Conservation (phyloP, 2,113 vertebrate species). For the Promerops cafer region DNA sequence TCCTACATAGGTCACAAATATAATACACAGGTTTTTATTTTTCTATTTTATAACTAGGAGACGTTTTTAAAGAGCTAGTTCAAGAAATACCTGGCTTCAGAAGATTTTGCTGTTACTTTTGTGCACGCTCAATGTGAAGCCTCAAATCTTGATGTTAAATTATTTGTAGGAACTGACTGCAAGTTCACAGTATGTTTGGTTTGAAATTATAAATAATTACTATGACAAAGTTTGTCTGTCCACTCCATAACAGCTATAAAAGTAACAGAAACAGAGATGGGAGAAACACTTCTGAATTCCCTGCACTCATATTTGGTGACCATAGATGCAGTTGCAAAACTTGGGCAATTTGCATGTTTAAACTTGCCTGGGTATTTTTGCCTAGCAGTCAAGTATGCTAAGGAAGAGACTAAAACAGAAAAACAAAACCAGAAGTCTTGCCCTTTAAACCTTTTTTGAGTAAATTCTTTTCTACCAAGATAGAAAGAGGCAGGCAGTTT, state of each 20-base stretch:
- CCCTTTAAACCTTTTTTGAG: not conserved
- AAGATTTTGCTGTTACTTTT: not conserved
- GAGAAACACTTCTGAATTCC: not conserved
- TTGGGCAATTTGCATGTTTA: not conserved
- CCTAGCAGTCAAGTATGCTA: not conserved
- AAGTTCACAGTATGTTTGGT: not conserved
- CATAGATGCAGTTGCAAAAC: not conserved
- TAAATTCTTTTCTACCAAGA: not conserved
- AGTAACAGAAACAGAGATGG: not conserved
- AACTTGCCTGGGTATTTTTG: not conserved
- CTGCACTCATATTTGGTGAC: not conserved
- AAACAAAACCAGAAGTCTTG: not conserved
- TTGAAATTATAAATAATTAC: not conserved
- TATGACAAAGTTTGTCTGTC: not conserved
- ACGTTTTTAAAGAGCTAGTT: not conserved
- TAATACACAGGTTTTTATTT: not conserved
- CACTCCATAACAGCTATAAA: not conserved
- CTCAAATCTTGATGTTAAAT: not conserved
- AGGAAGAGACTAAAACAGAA: not conserved
- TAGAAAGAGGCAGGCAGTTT: not conserved
- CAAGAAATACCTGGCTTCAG: not conserved
- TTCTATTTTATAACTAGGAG: not conserved
- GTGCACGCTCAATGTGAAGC: not conserved
- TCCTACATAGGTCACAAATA: not conserved
- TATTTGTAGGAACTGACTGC: not conserved